Evolutionary conservation across 2,888 invertebrate species (phyloP), one percentile per base, ranked within the genome.

Genomic region (Tenthredo mesomela): DNA sequence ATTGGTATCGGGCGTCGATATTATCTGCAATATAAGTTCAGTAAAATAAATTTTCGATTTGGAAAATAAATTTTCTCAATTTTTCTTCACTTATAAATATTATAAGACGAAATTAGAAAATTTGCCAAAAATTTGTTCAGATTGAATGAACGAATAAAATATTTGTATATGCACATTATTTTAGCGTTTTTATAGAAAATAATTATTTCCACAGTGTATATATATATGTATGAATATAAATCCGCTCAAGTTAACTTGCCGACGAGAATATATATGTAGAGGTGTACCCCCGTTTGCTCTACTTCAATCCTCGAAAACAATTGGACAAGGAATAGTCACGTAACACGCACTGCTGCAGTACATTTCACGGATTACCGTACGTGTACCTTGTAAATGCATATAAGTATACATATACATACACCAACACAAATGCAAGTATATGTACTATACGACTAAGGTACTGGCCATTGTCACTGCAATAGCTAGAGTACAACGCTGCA

Each of bases 401-500:
- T 33, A 67, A 3, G 33, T 3, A 15, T 43, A 21, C 43, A n/a
- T 29, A 29, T 2, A 25, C 18, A 43, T 73, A 25, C 43, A 43
- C n/a, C 18, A 18, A 7, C 21, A 40, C 29, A 70, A 12, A 37
- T 70, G 37, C 71, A 43, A 47, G 47, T 43, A 50, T 50, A 40
- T 25, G 21, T 40, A 40, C 25, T n/a, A 54, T n/a, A 54, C 50
- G 25, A n/a, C 15, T n/a, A 47, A 70, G 47, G 67, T 29, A 78
- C 29, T 25, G n/a, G 25, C 50, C 47, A 78, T 84, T 84, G 65
- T 84, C 77, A 25, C 47, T 65, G 29, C 21, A 78, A 84, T 65
- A 65, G 84, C 65, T 33, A 50, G 29, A 71, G 37, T 9, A 65
- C 47, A 40, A 40, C 65, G 43, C 50, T 58, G 25, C 82, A 25